These are phyloP conservation scores for Lerema accius DNA, from an alignment of 1,140 invertebrate species.

Conservation along the genomic window DNA sequence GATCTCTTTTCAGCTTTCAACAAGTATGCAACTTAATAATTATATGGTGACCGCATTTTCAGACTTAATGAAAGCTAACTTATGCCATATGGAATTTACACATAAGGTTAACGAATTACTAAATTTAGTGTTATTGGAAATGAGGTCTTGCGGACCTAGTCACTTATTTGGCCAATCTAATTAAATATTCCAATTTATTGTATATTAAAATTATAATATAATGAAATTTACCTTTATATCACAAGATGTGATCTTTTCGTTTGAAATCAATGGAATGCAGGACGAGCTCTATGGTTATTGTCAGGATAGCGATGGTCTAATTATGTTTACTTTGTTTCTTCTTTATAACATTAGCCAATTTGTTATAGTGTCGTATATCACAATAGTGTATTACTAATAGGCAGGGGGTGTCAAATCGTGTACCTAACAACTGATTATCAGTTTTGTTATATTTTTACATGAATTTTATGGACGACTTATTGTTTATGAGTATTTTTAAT, in stretches of 20 bases:
- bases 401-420: conserved; percentile 80
- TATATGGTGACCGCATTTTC: conserved; percentile 72
- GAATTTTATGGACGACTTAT: conserved; percentile 79
- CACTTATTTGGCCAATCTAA: conserved; percentile 81
- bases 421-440: conserved; percentile 67
- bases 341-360: conserved; percentile 80
- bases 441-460: conserved; percentile 78
- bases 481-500: conserved; percentile 80
- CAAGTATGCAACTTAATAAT: conserved; percentile 80
- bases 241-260: conserved; percentile 67
- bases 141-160: conserved; percentile 78
- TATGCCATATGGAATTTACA: conserved; percentile 82
- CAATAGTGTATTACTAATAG: conserved; percentile 78
- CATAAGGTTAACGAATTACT: conserved; percentile 82
- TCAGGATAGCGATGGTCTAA: conserved; percentile 82
- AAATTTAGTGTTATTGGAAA: conserved; percentile 80
- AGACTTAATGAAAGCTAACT: conserved; percentile 82
- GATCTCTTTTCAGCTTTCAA: conserved; percentile 82
- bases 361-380: conserved; percentile 81
- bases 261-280: conserved; percentile 79
- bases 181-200: conserved; percentile 81
- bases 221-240: conserved; percentile 71
- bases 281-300: conserved; percentile 74
- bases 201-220: conserved; percentile 75
- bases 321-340: conserved; percentile 80